phyloP scores from a whole-genome alignment of 1,140 invertebrate species.

The Eubasilissa regina region DNA sequence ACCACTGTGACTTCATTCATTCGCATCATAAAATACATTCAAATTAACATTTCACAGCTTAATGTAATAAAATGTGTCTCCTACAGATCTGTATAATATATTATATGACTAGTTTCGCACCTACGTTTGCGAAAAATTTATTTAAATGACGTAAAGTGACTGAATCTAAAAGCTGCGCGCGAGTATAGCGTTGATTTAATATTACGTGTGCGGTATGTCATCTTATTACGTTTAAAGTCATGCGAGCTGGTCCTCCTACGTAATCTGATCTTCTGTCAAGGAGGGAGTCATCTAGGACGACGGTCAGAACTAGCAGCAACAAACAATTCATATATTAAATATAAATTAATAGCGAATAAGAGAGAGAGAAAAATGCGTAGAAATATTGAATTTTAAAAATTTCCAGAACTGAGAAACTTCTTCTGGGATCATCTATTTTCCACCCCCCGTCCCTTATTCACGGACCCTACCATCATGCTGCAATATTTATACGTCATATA shows the following conservation, averaged over 20 bases:
- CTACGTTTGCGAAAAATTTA: slow-evolving; percentile 5
- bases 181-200: slow-evolving; percentile 18
- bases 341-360: no score
- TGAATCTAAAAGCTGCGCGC: not conserved
- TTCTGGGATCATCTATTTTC: no score
- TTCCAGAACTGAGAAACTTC: no score
- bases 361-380: no score
- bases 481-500: no score
- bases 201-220: slow-evolving; percentile 20
- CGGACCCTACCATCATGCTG: no score
- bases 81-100: not conserved
- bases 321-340: no score
- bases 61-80: not conserved
- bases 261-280: not conserved
- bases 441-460: no score
- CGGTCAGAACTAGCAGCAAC: no score
- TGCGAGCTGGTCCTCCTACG: not conserved
- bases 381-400: no score
- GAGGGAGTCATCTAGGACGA: not conserved
- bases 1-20: no score
- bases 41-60: slow-evolving; percentile 2
- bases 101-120: not conserved
- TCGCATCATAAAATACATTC: no score
- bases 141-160: not conserved
- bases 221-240: not conserved